Evolutionary conservation across 1,140 invertebrate genomes (phyloP).

Genomic region (Psix sp.): DNA sequence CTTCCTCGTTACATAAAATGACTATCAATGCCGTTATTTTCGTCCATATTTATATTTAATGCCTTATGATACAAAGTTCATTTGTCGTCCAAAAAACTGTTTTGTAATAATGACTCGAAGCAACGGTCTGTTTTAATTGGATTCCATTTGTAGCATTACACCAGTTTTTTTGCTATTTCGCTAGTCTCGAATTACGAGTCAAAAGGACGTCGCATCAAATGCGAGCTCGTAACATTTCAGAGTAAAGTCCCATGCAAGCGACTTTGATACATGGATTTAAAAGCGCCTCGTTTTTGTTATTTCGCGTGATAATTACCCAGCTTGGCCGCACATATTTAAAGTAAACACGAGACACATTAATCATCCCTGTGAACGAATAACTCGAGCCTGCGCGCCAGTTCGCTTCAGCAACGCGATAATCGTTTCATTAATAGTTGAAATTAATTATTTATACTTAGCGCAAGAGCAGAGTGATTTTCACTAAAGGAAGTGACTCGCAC

Average conservation of each 20-base stretch:
- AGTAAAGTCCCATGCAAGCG: no score
- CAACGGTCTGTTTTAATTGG: constrained; percentile 4
- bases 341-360: constrained; percentile 23
- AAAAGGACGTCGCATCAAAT: constrained; percentile 15
- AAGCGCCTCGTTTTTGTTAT: constrained; percentile 30
- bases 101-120: no score
- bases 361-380: constrained; percentile 26
- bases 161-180: neutral
- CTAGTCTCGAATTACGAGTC: neutral
- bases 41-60: no score
- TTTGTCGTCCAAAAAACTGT: no score
- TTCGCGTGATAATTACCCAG: constrained; percentile 19
- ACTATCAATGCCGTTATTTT: no score
- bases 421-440: constrained; percentile 30
- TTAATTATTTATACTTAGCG: constrained; percentile 40
- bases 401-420: constrained; percentile 6
- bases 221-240: no score
- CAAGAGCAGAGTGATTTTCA: constrained; percentile 34
- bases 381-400: constrained; percentile 8
- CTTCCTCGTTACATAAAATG: no score
- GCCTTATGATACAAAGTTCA: no score
- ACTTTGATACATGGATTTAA: constrained; percentile 33
- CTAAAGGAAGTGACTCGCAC: constrained; percentile 47
- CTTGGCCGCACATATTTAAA: constrained; percentile 6
- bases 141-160: constrained; percentile 8